Base-by-base conservation (phyloP, 1,140 invertebrate species). In the Zaprionus gabonicus region DNA sequence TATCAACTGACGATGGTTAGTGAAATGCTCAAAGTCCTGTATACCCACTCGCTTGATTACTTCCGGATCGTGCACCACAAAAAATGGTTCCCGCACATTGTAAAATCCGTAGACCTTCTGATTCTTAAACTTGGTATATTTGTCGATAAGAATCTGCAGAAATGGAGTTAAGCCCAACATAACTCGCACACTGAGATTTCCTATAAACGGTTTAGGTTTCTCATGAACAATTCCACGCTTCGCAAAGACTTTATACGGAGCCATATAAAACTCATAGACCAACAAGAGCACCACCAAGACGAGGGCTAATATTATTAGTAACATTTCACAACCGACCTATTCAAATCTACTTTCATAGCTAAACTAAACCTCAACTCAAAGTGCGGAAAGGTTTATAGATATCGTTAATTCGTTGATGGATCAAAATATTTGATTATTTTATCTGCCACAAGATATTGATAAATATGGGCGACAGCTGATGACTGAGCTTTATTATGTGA, bases 1-100 rank as follows among this genome's bases (percentile, higher is more conserved):
- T 60, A 4, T 83, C 49, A 94, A 75, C 36, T 20, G 49, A n/a
- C 86, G 67, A 86, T 93, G 93, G 56, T 95, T 93, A 0, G 93
- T 83, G 73, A 96, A 96, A 76, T 95, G 88, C 20, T 96, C 94
- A 71, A 96, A 96, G 59, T 95, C 94, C 81, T 95, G 95, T 0
- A 96, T 93, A 1, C 93, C 93, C 6, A 96, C 93, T n/a, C 91
- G 80, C 75, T 94, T 95, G 5, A 96, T 94, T 13, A 96, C 56
- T 17, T 96, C 94, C 0, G 93, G 93, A 85, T 96, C 95, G 71
- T 78, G 77, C 0, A 94, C 4, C 0, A 94, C 41, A 27, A 93
- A 34, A 13, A 83, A 6, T 0, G 94, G 93, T 4, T 71, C 71
- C 3, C 84, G 58, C 2, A 91, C 17, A 15, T 78, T 82, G 15